phyloP scores from a whole-genome alignment of 2,113 vertebrate species.

The Peromyscus polionotus region DNA sequence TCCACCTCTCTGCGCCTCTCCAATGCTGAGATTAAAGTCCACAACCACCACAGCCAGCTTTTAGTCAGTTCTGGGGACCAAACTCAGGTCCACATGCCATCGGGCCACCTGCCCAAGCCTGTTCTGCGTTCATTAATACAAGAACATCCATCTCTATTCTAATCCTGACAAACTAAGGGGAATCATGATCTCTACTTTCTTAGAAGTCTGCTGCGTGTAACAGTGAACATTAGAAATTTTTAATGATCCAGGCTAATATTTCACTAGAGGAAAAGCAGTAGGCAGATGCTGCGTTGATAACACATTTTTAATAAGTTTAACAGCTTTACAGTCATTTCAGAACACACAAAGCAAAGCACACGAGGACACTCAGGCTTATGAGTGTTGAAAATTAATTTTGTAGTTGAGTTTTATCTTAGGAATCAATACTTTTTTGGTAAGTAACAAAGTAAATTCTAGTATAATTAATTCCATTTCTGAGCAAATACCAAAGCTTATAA shows the following conservation, averaged over 20 bases:
- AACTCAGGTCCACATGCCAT: not conserved
- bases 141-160: not conserved
- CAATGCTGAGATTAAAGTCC: not conserved
- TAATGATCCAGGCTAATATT: not conserved
- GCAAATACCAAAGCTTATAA: slow-evolving; percentile 46
- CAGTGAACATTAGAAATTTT: not conserved
- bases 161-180: not conserved
- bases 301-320: slow-evolving; percentile 19
- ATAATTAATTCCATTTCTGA: slow-evolving; percentile 15
- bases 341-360: not conserved
- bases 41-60: not conserved
- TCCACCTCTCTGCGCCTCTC: not conserved
- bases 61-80: not conserved
- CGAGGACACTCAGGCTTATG: not conserved
- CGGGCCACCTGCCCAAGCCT: not conserved
- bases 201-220: not conserved
- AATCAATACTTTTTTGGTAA: slow-evolving; percentile 40
- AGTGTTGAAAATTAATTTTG: slow-evolving; percentile 4
- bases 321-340: slow-evolving; percentile 42
- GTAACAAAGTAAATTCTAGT: not conserved
- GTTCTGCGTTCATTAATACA: not conserved
- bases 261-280: not conserved
- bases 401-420: slow-evolving; percentile 33
- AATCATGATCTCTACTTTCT: not conserved
- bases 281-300: not conserved